A percentile compares a stretch with the other conserved stretches of the same genome.
Evolutionary conservation across 2,888 invertebrate genomes (phyloP).

Genomic region (Melinopterus prodromus): DNA sequence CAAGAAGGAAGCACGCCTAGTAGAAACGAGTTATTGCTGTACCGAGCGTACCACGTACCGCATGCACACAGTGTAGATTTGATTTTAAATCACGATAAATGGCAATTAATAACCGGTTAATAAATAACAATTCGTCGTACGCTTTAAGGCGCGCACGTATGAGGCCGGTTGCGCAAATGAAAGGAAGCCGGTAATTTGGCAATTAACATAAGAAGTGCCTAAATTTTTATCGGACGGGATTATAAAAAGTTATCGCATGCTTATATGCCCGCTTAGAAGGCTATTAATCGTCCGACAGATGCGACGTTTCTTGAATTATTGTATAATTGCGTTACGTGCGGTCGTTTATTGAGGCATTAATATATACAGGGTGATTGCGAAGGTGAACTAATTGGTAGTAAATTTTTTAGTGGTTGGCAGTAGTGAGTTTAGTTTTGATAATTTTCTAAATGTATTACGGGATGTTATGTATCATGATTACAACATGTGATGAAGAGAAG

Average conservation of each 20-base stretch:
- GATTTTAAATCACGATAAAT: constrained; percentile 4
- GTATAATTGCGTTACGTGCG: not conserved
- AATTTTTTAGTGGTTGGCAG: too few relatives aligned
- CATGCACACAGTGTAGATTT: not conserved
- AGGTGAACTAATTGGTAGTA: too few relatives aligned
- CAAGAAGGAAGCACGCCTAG: not conserved
- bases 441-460: too few relatives aligned
- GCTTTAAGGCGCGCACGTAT: not conserved
- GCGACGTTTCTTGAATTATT: not conserved
- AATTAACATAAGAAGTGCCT: constrained; percentile 4
- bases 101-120: not conserved
- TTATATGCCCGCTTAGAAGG: not conserved
- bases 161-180: not conserved
- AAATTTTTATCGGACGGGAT: not conserved
- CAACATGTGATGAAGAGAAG: too few relatives aligned
- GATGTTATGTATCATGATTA: too few relatives aligned
- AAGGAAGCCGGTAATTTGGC: constrained; percentile 4
- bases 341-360: too few relatives aligned
- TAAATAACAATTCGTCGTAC: constrained; percentile 4
- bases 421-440: too few relatives aligned
- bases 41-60: not conserved
- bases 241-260: not conserved
- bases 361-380: too few relatives aligned
- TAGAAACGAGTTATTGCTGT: not conserved
- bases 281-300: not conserved